Conservation (phyloP, 2,797 vertebrate genomes). For the Stomatorhinus walkeri region DNA sequence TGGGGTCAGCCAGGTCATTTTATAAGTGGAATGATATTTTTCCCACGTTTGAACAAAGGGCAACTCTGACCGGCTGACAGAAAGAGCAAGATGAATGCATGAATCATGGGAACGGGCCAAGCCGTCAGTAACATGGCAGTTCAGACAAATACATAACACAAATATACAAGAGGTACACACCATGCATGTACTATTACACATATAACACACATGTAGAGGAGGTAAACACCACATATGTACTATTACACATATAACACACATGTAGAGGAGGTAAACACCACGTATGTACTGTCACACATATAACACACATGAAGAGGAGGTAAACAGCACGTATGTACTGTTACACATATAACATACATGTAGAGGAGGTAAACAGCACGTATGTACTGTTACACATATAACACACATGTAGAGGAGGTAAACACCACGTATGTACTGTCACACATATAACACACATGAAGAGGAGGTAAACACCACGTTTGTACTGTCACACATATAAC, state of each 20-base stretch:
- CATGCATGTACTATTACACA: background rate
- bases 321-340: background rate
- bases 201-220: too few species aligned
- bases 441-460: background rate
- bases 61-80: conserved; percentile 33
- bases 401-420: background rate
- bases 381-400: background rate
- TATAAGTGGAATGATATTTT: background rate
- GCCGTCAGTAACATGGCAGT: background rate
- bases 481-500: background rate
- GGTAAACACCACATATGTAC: background rate
- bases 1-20: background rate
- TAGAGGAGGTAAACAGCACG: background rate
- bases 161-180: background rate
- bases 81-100: background rate
- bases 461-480: background rate
- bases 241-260: background rate
- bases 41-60: conserved; percentile 36
- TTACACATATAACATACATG: background rate
- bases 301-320: background rate
- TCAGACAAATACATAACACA: background rate
- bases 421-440: background rate
- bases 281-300: background rate
- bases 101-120: background rate
- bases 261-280: background rate